Percentiles rank a stretch among this genome's conserved stretches.
These are phyloP conservation scores for Netelia melanura DNA, from an alignment of 2,888 invertebrate genomes.

Conservation along the genomic window DNA sequence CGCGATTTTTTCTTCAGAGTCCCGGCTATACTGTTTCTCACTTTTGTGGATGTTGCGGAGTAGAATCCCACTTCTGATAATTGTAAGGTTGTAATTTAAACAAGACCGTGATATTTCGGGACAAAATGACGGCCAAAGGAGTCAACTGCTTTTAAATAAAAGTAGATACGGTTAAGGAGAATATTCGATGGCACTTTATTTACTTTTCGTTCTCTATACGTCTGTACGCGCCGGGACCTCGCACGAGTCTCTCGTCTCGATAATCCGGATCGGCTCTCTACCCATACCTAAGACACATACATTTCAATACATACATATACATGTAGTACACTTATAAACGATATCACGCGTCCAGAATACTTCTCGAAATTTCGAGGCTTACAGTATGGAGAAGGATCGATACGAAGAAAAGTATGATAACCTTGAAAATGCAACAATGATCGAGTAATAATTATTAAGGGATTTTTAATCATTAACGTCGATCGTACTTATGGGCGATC, in stretches of 20 bases:
- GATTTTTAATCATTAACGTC: neutral
- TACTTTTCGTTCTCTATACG: neutral
- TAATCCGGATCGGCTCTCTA: neutral
- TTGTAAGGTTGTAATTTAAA: neutral
- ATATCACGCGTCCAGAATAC: neutral
- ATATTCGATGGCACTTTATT: neutral
- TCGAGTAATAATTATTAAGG: neutral
- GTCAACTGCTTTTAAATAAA: neutral
- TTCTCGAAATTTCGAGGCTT: neutral
- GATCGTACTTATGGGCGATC: neutral
- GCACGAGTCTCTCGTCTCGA: neutral
- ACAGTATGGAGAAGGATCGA: neutral
- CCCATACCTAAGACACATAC: neutral
- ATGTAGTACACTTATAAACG: neutral
- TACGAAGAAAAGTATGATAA: neutral
- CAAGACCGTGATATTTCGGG: too few species aligned
- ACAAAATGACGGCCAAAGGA: neutral
- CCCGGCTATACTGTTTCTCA: too few species aligned
- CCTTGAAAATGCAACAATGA: neutral
- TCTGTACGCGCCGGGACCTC: neutral
- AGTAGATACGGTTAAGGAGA: neutral
- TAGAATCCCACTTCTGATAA: too few species aligned
- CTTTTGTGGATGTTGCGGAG: too few species aligned
- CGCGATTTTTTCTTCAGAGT: too few species aligned
- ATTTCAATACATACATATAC: neutral